A percentile compares a stretch with the other conserved stretches of the same genome.
Evolutionary conservation across 1,140 invertebrate genomes (phyloP).

Genomic region (Nylanderia fulva): DNA sequence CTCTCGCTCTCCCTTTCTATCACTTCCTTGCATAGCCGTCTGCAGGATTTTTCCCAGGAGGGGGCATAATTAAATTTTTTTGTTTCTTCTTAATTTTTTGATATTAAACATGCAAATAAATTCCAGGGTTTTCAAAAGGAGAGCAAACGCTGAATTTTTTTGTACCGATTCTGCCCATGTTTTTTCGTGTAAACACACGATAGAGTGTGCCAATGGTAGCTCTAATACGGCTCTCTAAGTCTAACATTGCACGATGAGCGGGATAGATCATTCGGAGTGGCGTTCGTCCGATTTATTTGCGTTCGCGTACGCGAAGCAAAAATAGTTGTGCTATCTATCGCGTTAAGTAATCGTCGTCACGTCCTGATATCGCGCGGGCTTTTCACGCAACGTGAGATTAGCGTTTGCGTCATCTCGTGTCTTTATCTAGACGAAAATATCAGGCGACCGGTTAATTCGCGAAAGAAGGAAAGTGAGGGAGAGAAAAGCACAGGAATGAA

Average conservation of each 20-base stretch:
- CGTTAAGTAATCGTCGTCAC: neutral
- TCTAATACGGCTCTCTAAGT: neutral
- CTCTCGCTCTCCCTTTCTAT: no score
- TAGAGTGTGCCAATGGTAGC: conserved; percentile 8
- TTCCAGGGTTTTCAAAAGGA: no score
- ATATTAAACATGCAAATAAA: no score
- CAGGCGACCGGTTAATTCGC: conserved; percentile 8
- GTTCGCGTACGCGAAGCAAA: neutral
- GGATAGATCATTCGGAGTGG: neutral
- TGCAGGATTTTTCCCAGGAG: no score
- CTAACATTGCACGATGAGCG: neutral
- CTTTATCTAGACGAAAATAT: conserved; percentile 27
- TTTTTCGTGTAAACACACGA: conserved; percentile 36
- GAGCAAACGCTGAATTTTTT: no score
- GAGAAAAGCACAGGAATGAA: neutral
- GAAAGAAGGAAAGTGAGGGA: neutral
- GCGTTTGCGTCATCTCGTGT: conserved; percentile 19
- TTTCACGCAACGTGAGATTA: conserved; percentile 4
- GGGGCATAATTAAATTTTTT: no score
- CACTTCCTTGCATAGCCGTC: no score
- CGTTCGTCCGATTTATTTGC: neutral
- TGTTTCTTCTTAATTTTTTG: no score
- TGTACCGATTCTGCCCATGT: no score
- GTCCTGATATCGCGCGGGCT: neutral
- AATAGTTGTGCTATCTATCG: conserved; percentile 25